Base-by-base conservation (phyloP, 2,797 vertebrate genomes). In the Anguilla pacifica region DNA sequence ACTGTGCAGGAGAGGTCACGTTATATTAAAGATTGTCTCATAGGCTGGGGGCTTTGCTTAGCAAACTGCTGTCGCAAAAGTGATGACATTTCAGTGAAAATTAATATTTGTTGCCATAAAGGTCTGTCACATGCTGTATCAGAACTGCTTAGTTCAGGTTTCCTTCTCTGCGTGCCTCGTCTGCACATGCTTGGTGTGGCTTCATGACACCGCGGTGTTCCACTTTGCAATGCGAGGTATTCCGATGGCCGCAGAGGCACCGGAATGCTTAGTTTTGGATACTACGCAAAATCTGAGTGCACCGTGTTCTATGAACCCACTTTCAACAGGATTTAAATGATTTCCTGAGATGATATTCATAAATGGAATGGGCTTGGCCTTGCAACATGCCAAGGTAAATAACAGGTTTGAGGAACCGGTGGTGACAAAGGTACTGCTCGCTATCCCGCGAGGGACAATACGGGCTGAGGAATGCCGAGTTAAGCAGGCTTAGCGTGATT, bases 21-120 rank as follows among this genome's bases (percentile, higher is more conserved):
- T 49, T 51, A n/a, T 11, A 70, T 28, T 70, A 10, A 9, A 19
- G 35, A 25, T 1, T 74, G 11, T 13, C 10, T 77, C 35, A 15
- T 35, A 77, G 43, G 46, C 22, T 49, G 3, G 79, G 10, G 39
- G 3, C 39, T 77, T 72, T 46, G 46, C 79, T 49, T 2, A 22
- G 28, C 43, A 51, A 82, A 49, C 19, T 82, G 22, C 74, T 39
- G 35, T 43, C 35, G 17, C 4, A 19, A 35, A 74, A 22, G 79
- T 49, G 79, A 82, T 82, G 25, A 9, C 79, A 51, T 51, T 82
- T 22, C 79, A 82, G 79, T 19, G 13, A 79, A 51, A 82, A 82
- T 51, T 9, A n/a, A n/a, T 82, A 82, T 51, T 82, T 82, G 17
- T 82, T 9, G 22, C 43, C 79, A 49, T 82, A 51, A 82, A 82